These are phyloP conservation scores for Aix galericulata DNA, from an alignment of 2,113 vertebrate species.

Conservation along the genomic window DNA sequence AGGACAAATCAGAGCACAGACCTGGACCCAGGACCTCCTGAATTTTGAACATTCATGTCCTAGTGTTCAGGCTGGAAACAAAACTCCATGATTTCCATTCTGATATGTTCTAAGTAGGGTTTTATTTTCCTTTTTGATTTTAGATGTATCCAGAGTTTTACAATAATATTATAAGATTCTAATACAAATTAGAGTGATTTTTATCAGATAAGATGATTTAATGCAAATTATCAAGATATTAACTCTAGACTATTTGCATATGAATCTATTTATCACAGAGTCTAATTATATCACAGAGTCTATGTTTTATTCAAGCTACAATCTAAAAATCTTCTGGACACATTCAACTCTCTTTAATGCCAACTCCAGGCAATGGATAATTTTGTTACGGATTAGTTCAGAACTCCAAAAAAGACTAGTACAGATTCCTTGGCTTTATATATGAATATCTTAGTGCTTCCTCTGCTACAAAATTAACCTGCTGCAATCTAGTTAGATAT, in stretches of 20 bases:
- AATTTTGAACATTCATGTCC: background rate
- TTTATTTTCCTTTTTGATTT: background rate
- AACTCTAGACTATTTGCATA: background rate
- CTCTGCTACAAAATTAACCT: background rate
- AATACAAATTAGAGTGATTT: background rate
- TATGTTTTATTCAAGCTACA: background rate
- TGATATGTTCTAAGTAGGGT: background rate
- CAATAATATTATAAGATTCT: background rate
- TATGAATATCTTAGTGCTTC: background rate
- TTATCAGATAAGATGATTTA: background rate
- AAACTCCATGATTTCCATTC: background rate
- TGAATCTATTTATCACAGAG: background rate
- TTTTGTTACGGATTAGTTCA: constrained; percentile 17
- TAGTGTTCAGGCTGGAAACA: background rate
- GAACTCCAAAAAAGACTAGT: background rate
- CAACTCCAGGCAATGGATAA: background rate
- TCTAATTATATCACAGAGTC: background rate
- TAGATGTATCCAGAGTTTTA: background rate
- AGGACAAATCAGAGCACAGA: background rate
- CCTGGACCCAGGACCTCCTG: background rate
- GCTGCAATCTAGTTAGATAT: background rate
- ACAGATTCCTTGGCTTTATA: background rate
- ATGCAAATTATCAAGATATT: background rate
- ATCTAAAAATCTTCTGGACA: background rate
- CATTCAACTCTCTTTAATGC: background rate